Conservation (phyloP, 2,797 vertebrate species). For the Melanotaenia maccullochi region DNA sequence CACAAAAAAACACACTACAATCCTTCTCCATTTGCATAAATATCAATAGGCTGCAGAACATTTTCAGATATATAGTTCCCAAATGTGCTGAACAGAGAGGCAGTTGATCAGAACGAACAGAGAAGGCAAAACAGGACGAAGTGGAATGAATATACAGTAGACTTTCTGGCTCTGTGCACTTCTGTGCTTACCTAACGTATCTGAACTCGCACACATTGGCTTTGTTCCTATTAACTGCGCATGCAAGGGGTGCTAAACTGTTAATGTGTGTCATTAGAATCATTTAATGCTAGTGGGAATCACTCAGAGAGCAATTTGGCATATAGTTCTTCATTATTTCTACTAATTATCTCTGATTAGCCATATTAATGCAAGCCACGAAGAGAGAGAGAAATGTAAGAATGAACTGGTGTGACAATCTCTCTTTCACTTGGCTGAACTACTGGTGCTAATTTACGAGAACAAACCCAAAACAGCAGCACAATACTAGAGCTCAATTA, state of each 20-base stretch:
- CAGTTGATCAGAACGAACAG: neutral
- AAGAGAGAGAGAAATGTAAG: neutral
- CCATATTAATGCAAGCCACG: conserved; percentile 45
- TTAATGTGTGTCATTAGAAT: conserved; percentile 30
- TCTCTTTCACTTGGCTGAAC: neutral
- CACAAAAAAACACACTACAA: conserved; percentile 11
- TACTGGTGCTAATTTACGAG: conserved; percentile 14
- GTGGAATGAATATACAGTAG: neutral
- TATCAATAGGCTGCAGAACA: conserved; percentile 24
- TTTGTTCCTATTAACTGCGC: conserved; percentile 8
- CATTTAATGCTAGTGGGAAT: conserved; percentile 26
- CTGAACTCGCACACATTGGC: conserved; percentile 12
- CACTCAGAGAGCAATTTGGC: conserved; percentile 27
- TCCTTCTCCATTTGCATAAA: conserved; percentile 22
- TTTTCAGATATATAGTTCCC: conserved; percentile 26
- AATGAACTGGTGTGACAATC: neutral
- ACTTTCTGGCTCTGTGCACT: conserved; percentile 1
- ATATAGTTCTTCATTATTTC: conserved; percentile 38
- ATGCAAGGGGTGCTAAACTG: conserved; percentile 17
- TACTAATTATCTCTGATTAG: conserved; percentile 37
- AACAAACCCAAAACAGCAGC: conserved; percentile 14
- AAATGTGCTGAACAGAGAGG: conserved; percentile 5
- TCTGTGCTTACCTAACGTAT: conserved; percentile 1
- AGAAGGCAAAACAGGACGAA: conserved; percentile 18
- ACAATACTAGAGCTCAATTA: neutral